phyloP scores from a whole-genome alignment of 2,888 invertebrate species.

The Eristalinus sepulchralis region DNA sequence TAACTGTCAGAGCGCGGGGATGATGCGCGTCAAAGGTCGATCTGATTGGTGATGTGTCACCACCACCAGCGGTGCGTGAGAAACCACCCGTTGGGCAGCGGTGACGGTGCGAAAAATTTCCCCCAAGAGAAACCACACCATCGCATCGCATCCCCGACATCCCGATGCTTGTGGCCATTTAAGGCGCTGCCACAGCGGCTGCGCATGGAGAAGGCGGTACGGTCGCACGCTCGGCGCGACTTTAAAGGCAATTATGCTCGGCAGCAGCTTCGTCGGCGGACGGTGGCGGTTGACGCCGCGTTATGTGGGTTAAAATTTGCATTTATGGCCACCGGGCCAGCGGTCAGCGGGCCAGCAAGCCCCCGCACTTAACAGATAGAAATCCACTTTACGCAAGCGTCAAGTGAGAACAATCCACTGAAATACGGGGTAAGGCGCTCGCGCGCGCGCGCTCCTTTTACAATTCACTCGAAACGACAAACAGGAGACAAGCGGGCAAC shows the following conservation, averaged over 20 bases:
- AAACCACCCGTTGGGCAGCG: conserved; percentile 55
- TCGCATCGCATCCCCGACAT: not conserved
- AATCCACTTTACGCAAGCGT: conserved; percentile 22
- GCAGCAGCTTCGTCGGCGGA: conserved; percentile 22
- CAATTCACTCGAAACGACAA: conserved; percentile 44
- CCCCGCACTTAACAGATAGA: conserved; percentile 48
- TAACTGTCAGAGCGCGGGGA: conserved; percentile 60
- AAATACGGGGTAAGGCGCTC: conserved; percentile 26
- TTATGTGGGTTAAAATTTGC: conserved; percentile 71
- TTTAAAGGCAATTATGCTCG: conserved; percentile 66
- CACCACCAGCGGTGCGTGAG: conserved; percentile 62
- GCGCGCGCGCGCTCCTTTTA: conserved; percentile 51
- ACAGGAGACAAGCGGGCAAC: conserved; percentile 40
- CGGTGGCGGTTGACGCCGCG: conserved; percentile 38
- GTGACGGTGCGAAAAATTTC: conserved; percentile 45
- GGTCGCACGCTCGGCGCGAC: conserved; percentile 23
- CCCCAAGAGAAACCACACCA: not conserved
- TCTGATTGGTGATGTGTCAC: conserved; percentile 57
- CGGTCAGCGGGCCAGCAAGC: conserved; percentile 2
- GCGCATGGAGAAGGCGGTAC: conserved; percentile 30
- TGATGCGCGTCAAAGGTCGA: conserved; percentile 19
- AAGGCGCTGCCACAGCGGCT: conserved; percentile 11
- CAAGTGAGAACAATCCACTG: conserved; percentile 56
- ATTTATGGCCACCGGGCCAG: conserved; percentile 57
- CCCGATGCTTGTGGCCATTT: conserved; percentile 33